Conservation (phyloP, 2,797 vertebrate genomes). For the Notolabrus celidotus region DNA sequence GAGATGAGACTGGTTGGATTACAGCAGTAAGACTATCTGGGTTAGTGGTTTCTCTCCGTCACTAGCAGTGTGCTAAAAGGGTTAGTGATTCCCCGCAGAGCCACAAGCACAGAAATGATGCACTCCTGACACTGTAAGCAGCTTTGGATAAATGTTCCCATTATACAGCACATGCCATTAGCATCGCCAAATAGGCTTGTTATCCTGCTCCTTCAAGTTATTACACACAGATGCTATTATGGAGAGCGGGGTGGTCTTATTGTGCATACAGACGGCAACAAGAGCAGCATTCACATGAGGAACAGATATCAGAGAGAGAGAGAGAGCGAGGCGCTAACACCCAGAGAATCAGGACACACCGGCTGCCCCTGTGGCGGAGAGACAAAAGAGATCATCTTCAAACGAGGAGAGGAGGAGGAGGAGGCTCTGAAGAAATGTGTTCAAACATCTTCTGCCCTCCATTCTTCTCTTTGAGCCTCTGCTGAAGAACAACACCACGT, state of each 20-base stretch:
- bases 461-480: background rate
- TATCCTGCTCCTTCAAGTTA: constrained; percentile 29
- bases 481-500: background rate
- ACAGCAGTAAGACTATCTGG: constrained; percentile 1
- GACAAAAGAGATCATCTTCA: constrained; percentile 36
- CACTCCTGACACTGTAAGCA: constrained; percentile 14
- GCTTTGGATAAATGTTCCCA: constrained; percentile 48
- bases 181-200: constrained; percentile 26
- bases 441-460: background rate
- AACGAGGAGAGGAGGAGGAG: constrained; percentile 2
- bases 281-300: background rate
- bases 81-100: constrained; percentile 24
- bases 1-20: background rate
- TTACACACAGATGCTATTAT: constrained; percentile 18
- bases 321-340: constrained; percentile 20
- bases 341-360: constrained; percentile 20
- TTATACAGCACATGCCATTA: constrained; percentile 23
- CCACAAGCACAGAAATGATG: background rate
- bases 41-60: background rate
- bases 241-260: constrained; percentile 11
- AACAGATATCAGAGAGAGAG: constrained; percentile 37
- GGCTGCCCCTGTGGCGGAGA: background rate
- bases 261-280: constrained; percentile 33
- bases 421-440: constrained; percentile 1
- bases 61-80: background rate